Evolutionary conservation across 2,888 invertebrate genomes (phyloP).

Genomic region (Bhutanitis thaidina): DNA sequence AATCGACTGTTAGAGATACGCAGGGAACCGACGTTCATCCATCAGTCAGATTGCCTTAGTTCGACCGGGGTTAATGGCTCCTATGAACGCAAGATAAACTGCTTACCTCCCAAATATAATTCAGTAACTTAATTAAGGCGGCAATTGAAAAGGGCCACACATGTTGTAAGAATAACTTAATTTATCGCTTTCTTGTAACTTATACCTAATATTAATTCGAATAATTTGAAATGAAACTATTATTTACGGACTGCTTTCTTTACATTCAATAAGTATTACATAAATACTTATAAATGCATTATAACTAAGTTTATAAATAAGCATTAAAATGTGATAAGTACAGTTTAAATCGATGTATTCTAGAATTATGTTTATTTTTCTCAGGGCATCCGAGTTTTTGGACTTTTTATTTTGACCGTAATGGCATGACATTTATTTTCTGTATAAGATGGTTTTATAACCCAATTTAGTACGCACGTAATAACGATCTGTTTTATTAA

Average conservation of each 20-base stretch:
- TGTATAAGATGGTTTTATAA: background rate
- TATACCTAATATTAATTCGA: background rate
- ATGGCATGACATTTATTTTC: background rate
- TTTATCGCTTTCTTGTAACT: background rate
- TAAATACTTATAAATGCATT: too few species aligned
- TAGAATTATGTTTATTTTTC: too few species aligned
- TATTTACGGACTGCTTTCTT: too few species aligned
- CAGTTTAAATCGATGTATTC: too few species aligned
- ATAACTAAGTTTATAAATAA: too few species aligned
- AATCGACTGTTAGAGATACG: conserved; percentile 24
- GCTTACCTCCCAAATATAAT: conserved; percentile 51
- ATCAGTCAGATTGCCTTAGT: conserved; percentile 39
- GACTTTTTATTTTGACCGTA: too few species aligned
- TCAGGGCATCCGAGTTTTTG: too few species aligned
- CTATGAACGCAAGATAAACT: conserved; percentile 60
- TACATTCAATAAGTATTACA: too few species aligned
- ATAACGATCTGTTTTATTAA: conserved; percentile 19
- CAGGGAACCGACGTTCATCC: conserved; percentile 34
- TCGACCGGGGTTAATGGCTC: conserved; percentile 46
- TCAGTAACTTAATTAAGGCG: conserved; percentile 47
- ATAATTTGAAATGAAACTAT: too few species aligned
- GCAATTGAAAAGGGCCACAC: conserved; percentile 38
- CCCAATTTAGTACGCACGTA: background rate
- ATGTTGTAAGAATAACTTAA: conserved; percentile 28
- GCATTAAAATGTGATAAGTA: too few species aligned